Evolutionary conservation across 2,888 invertebrate genomes (phyloP), one percentile per base, ranked within the genome.

Genomic region (Strigamia crassipes): DNA sequence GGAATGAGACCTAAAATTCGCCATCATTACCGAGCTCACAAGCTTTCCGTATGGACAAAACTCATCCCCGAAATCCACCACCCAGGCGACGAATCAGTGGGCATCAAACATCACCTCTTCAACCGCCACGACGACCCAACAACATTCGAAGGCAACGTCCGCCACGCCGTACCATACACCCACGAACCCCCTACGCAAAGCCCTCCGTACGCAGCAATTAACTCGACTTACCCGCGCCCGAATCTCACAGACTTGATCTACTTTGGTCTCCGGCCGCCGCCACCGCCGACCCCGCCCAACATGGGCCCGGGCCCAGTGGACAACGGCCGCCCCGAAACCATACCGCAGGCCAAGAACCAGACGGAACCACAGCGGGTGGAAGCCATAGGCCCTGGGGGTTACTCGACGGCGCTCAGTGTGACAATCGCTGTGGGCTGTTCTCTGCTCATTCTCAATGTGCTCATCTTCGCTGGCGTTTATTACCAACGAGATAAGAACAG

Each of bases 401-500:
- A 96, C 86, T 95, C 95, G 0, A 96, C 96, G 4, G 96, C 96
- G 1, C 89, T 96, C 15, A 95, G 95, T 87, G 95, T 96, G 0
- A 96, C 96, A 18, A 96, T 97, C 85, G 97, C 96, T 78, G 96
- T 97, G 84, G 97, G 97, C 56, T 96, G 96, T 87, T 96, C 96
- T 6, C 89, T 97, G 82, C 90, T 97, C 27, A 95, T 97, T 85
- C 89, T 97, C 4, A 97, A 97, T 87, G 94, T 97, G 77, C 89
- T 97, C 34, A 96, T 97, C 86, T 97, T 97, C 87, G 96, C 96
- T 81, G 96, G 96, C 2, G 95, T 97, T 0, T 97, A 96, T 87
- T 97, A 97, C 87, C 96, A 97, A 87, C 85, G 89, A 82, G 87
- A 88, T 66, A 83, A 83, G 79, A 83, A 82, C 81, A 80, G 83